A percentile compares a stretch with the other conserved stretches of the same genome.
Evolutionary conservation across 2,888 invertebrate species (phyloP).

Genomic region (Lochmaea crataegi): DNA sequence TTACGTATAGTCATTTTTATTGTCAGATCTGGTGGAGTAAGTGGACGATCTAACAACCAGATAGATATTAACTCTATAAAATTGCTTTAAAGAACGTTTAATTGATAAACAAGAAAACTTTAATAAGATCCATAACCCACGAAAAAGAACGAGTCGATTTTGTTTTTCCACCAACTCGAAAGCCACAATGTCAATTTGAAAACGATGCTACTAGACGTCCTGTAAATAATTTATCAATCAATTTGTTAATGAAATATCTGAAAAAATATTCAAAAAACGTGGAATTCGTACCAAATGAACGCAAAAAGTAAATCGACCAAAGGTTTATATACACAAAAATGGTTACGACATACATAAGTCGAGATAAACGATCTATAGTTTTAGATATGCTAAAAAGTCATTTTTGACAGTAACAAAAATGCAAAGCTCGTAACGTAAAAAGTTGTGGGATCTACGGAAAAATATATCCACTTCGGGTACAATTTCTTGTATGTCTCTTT

Average conservation of each 20-base stretch:
- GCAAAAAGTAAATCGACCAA: conserved; percentile 31
- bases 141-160: conserved; percentile 15
- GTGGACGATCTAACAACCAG: no score
- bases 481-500: no score
- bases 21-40: no score
- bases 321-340: conserved; percentile 20
- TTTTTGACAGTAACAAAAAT: no score
- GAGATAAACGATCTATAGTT: no score
- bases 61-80: no score
- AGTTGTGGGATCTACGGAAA: no score
- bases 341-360: background rate
- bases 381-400: no score
- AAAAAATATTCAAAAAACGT: conserved; percentile 25
- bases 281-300: conserved; percentile 17
- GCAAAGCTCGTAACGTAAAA: no score
- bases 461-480: no score
- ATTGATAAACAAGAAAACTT: background rate
- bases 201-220: conserved; percentile 23
- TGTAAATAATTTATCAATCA: conserved; percentile 33
- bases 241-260: conserved; percentile 32
- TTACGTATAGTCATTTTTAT: no score
- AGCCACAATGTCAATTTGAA: conserved; percentile 34
- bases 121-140: conserved; percentile 17
- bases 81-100: background rate
- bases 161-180: conserved; percentile 19